A percentile compares a stretch with the other conserved stretches of the same genome.
phyloP scores from a whole-genome alignment of 2,113 vertebrate genomes.

The Mastomys natalensis region DNA sequence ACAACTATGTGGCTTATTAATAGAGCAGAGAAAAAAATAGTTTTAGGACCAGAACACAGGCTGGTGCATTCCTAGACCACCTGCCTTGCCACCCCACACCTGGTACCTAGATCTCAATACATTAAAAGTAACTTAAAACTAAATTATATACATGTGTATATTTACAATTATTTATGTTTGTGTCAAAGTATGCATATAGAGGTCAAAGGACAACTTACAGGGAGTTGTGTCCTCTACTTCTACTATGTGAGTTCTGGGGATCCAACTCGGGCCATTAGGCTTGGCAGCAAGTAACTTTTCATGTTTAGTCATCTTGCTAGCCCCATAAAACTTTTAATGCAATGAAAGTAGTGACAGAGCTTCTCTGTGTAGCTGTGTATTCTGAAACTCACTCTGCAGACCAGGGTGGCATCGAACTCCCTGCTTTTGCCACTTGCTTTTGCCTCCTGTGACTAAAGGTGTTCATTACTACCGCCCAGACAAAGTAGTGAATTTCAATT shows the following conservation, averaged over 20 bases:
- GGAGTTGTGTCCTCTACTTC: too few relatives aligned
- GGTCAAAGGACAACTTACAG: not conserved
- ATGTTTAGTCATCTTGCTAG: not conserved
- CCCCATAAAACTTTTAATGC: not conserved
- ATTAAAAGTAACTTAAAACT: constrained; percentile 14
- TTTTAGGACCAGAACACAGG: not conserved
- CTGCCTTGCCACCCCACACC: not conserved
- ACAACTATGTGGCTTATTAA: constrained; percentile 6
- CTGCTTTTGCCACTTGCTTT: not conserved
- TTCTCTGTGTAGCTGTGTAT: not conserved
- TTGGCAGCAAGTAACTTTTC: not conserved
- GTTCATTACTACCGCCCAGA: not conserved
- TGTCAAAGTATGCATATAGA: not conserved
- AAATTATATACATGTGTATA: not conserved
- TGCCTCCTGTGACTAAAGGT: not conserved
- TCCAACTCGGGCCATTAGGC: not conserved
- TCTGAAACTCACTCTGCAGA: not conserved
- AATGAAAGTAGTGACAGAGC: not conserved
- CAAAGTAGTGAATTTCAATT: constrained; percentile 26
- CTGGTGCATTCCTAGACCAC: not conserved
- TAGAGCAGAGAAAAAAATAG: constrained; percentile 7
- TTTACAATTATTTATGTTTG: not conserved
- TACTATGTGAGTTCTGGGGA: not conserved
- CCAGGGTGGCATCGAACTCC: not conserved
- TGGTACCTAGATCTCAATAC: not conserved